Evolutionary conservation across 2,888 invertebrate species (phyloP).

Genomic region (Epicampocera succincta): DNA sequence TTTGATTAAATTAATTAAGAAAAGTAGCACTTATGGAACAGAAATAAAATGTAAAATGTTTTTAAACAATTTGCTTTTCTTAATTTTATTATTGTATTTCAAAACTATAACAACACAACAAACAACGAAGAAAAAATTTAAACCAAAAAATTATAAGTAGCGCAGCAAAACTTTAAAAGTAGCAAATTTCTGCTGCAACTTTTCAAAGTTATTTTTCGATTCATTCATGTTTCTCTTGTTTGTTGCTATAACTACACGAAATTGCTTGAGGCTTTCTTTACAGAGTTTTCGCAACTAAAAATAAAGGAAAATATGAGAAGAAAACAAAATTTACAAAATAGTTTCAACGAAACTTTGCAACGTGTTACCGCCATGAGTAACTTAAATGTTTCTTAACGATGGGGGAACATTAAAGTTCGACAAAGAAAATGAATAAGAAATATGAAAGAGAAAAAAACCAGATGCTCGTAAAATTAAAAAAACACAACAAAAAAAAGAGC

Average conservation of each 20-base stretch:
- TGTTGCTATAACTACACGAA: conserved; percentile 55
- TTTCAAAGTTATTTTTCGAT: not conserved
- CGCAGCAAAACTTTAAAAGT: conserved; percentile 15
- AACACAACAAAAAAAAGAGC: conserved; percentile 2
- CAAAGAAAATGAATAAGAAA: not conserved
- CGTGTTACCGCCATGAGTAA: conserved; percentile 42
- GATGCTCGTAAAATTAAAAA: not conserved
- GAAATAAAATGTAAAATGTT: too few relatives aligned
- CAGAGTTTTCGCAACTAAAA: conserved; percentile 22
- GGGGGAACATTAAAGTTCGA: conserved; percentile 25
- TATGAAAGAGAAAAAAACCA: conserved; percentile 11
- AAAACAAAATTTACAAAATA: conserved; percentile 41
- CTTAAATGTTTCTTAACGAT: conserved; percentile 5
- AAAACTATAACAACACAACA: too few relatives aligned
- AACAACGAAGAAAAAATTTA: too few relatives aligned
- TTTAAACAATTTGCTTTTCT: too few relatives aligned
- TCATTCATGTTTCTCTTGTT: conserved; percentile 3
- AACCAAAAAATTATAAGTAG: not conserved
- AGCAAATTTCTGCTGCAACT: not conserved
- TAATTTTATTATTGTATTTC: too few relatives aligned
- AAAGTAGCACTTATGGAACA: too few relatives aligned
- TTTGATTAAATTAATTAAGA: too few relatives aligned
- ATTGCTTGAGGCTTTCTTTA: conserved; percentile 47
- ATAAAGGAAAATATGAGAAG: conserved; percentile 4
- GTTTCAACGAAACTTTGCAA: conserved; percentile 45